A percentile compares a stretch with the other conserved stretches of the same genome.
These are phyloP conservation scores for Pandemis cinnamomeana DNA, from an alignment of 2,888 invertebrate genomes.

Conservation along the genomic window DNA sequence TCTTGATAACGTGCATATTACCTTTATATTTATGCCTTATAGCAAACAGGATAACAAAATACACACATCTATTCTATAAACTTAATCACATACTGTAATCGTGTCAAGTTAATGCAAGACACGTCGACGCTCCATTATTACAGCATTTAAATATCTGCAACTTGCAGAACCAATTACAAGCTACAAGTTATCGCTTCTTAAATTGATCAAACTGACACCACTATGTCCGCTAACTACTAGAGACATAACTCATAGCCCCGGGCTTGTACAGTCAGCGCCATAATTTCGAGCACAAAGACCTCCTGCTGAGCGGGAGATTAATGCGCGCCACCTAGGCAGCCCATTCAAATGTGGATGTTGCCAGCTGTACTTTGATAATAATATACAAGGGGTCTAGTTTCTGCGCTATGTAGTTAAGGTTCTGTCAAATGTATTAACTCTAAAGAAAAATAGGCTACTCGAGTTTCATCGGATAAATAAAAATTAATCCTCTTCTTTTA, in stretches of 20 bases:
- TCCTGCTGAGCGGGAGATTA: constrained; percentile 66
- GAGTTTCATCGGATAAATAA: too few species aligned
- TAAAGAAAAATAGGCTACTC: too few species aligned
- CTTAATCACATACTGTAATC: too few species aligned
- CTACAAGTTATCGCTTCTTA: neutral
- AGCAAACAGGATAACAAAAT: too few species aligned
- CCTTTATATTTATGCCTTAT: too few species aligned
- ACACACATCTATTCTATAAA: too few species aligned
- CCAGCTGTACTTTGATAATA: constrained; percentile 12
- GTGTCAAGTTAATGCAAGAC: too few species aligned
- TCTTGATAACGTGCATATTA: too few species aligned
- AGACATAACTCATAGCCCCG: constrained; percentile 25
- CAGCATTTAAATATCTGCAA: neutral
- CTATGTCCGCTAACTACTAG: constrained; percentile 11
- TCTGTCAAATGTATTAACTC: too few species aligned
- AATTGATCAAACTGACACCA: constrained; percentile 4
- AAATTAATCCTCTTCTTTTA: too few species aligned
- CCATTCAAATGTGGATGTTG: constrained; percentile 8
- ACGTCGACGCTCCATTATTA: too few species aligned
- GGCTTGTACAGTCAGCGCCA: constrained; percentile 44
- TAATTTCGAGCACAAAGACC: constrained; percentile 70
- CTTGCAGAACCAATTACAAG: neutral
- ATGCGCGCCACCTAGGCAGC: constrained; percentile 54
- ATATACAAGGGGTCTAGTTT: neutral
- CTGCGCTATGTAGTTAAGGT: too few species aligned